These are phyloP conservation scores for Heliopora coerulea DNA, from an alignment of 92 coral and sea anemone genomes.

Conservation along the genomic window DNA sequence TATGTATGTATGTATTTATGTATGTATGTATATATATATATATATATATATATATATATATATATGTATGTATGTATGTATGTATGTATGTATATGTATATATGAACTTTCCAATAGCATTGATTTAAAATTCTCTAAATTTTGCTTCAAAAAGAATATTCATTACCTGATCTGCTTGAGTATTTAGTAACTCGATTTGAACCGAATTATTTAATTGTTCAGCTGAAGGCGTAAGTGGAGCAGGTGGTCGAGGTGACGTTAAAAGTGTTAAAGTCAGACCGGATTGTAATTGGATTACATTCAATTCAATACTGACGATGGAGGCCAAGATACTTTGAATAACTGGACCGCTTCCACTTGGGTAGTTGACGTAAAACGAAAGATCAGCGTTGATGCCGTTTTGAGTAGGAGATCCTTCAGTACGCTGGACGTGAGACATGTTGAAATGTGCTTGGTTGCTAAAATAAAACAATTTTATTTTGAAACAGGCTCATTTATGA, in stretches of 20 bases:
- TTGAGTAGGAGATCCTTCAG: constrained; percentile 7
- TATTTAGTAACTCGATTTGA: constrained; percentile 37
- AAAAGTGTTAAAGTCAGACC: constrained; percentile 18
- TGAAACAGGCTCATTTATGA: no score
- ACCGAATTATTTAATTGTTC: constrained; percentile 62
- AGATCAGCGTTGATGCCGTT: constrained; percentile 13
- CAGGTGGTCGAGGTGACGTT: constrained; percentile 2
- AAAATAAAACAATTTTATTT: background rate
- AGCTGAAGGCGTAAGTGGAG: background rate
- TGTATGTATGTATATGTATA: no score
- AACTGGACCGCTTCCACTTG: constrained; percentile 9
- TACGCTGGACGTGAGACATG: constrained; percentile 18
- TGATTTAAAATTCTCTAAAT: background rate
- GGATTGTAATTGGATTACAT: constrained; percentile 7
- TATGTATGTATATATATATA: no score
- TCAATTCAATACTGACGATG: background rate
- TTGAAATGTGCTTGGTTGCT: background rate
- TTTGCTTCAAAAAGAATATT: background rate
- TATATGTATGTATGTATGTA: no score
- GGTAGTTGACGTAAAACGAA: constrained; percentile 35
- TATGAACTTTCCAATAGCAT: no score
- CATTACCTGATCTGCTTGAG: constrained; percentile 23
- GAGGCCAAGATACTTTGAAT: constrained; percentile 9
- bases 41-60: no score
- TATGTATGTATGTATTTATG: no score